Evolutionary conservation across 2,113 vertebrate species (phyloP).

Genomic region (Phalacrocorax pelagicus): DNA sequence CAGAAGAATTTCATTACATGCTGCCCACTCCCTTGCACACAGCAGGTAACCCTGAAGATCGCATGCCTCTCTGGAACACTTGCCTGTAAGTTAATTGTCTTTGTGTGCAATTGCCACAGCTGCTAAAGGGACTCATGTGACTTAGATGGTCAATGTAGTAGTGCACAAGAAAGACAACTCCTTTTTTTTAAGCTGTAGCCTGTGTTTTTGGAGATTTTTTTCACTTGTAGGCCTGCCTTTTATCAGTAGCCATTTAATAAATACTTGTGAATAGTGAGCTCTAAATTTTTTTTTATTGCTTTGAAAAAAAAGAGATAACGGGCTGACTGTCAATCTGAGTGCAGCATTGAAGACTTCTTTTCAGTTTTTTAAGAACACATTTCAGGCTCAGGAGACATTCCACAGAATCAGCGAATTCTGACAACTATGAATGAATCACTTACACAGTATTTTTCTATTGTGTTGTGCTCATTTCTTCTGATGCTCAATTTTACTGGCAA

Average conservation of each 20-base stretch:
- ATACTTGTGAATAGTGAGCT: background rate
- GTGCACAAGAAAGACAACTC: background rate
- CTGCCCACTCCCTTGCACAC: rapidly evolving
- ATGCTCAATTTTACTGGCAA: background rate
- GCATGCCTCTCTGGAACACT: background rate
- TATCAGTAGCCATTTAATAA: background rate
- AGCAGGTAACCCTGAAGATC: background rate
- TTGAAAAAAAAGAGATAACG: background rate
- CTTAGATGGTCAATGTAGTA: background rate
- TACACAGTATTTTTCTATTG: background rate
- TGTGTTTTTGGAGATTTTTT: background rate
- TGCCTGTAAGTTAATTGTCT: background rate
- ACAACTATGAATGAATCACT: constrained; percentile 2
- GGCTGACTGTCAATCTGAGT: background rate
- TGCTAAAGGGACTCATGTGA: background rate
- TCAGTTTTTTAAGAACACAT: background rate
- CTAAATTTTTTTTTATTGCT: background rate
- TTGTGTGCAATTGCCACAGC: background rate
- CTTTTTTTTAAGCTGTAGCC: background rate
- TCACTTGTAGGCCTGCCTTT: background rate
- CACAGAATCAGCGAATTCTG: constrained; percentile 8
- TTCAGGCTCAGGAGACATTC: background rate
- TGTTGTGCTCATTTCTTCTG: background rate
- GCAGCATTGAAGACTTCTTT: background rate
- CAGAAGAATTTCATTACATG: background rate